Evolutionary conservation across 2,113 vertebrate genomes (phyloP).

Genomic region (Syngnathoides biaculeatus): DNA sequence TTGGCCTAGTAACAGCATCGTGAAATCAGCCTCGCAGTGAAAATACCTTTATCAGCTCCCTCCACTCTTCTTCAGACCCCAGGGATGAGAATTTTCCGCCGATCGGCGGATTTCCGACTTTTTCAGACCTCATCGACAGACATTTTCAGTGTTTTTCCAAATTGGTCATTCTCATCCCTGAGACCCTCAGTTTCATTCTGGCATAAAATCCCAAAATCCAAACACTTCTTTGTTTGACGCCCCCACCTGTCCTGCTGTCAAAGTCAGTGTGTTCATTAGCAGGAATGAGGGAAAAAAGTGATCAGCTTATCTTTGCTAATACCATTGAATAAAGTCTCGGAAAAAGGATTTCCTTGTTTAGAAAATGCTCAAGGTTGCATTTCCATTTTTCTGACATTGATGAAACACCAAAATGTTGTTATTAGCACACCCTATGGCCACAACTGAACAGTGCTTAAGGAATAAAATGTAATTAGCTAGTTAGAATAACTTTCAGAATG

Average conservation of each 20-base stretch:
- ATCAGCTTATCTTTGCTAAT: constrained; percentile 27
- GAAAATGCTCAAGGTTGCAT: too few relatives aligned
- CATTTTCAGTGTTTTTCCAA: too few relatives aligned
- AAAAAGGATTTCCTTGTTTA: not conserved
- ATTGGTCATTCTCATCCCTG: too few relatives aligned
- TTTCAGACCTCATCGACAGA: too few relatives aligned
- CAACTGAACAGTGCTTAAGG: not conserved
- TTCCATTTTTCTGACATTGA: not conserved
- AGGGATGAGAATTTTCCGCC: too few relatives aligned
- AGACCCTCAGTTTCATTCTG: constrained; percentile 33
- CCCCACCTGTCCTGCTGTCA: constrained; percentile 32
- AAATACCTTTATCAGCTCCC: constrained; percentile 70
- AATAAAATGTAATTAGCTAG: not conserved
- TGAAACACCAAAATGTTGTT: not conserved
- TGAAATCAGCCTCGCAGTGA: constrained; percentile 54
- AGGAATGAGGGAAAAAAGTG: constrained; percentile 11
- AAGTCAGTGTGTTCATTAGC: constrained; percentile 25
- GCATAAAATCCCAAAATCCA: constrained; percentile 33
- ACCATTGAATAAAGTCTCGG: constrained; percentile 30
- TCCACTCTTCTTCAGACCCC: constrained; percentile 49
- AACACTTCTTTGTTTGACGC: constrained; percentile 24
- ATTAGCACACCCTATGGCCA: not conserved
- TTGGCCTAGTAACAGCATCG: constrained; percentile 68
- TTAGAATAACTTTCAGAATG: not conserved
- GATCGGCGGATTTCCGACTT: too few relatives aligned